phyloP scores from a whole-genome alignment of 2,797 vertebrate species.

The Amphiprion clarkii region DNA sequence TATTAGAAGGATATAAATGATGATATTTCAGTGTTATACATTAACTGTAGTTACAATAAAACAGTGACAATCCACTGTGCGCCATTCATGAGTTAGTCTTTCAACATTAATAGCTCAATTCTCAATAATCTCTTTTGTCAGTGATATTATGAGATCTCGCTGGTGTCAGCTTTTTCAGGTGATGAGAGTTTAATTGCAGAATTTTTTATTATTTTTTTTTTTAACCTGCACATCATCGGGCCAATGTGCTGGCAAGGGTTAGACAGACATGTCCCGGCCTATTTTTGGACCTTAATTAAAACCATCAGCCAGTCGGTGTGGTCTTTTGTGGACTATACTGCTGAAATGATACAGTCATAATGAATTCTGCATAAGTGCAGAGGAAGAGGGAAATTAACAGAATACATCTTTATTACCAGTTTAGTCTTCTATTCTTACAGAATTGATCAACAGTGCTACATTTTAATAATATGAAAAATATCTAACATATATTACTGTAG shows the following conservation, averaged over 20 bases:
- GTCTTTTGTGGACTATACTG: neutral
- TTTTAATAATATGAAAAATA: no score
- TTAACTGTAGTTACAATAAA: neutral
- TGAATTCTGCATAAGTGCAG: neutral
- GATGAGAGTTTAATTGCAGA: slow-evolving; percentile 19
- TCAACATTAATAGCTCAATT: slow-evolving; percentile 20
- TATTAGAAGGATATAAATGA: no score
- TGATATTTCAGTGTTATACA: neutral
- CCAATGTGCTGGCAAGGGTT: slow-evolving; percentile 25
- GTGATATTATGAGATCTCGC: slow-evolving; percentile 32
- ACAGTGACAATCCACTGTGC: neutral
- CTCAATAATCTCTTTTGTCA: slow-evolving; percentile 34
- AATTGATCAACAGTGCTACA: neutral
- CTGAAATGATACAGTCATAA: neutral
- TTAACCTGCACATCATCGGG: slow-evolving; percentile 28
- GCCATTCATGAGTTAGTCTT: slow-evolving; percentile 15
- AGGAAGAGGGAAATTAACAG: neutral
- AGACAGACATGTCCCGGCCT: slow-evolving; percentile 22
- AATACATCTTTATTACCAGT: neutral
- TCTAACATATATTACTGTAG: no score
- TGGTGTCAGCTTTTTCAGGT: slow-evolving; percentile 51
- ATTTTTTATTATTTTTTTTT: neutral
- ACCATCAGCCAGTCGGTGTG: slow-evolving; percentile 19
- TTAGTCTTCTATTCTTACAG: neutral
- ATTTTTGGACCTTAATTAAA: slow-evolving; percentile 47